Evolutionary conservation across 2,888 invertebrate species (phyloP), one percentile per base, ranked within the genome.

Genomic region (Odontocerum albicorne): DNA sequence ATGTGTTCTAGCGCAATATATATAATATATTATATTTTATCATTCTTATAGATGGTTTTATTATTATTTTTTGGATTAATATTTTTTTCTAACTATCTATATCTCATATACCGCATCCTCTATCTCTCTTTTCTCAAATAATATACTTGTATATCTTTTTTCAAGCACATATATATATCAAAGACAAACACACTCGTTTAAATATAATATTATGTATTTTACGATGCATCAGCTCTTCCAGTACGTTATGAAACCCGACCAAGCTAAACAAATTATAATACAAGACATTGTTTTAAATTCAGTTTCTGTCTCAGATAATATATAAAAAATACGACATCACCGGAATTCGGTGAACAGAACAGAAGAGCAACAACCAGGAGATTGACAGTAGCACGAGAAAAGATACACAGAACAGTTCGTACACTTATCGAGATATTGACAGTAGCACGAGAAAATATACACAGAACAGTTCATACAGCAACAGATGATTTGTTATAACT

Each of bases 161-260:
- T 74, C 77, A 77, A 77, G 78, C 77, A 78, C 77, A 78, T 77
- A 74, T n/a, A n/a, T n/a, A n/a, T 75, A 73, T 72, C 68, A 72
- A 73, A 72, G 75, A 75, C 77, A 75, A 75, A 75, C 77, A 78
- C 77, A 78, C 77, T 71, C 66, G 64, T 65, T 53, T 50, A 46
- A n/a, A n/a, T 60, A 45, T 40, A 52, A 42, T 55, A 15, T 27
- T 43, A 51, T 51, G 35, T 49, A 49, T 50, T 21, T 50, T 50
- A 43, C 39, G 46, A 39, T 35, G 50, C 22, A 22, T 43, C 35
- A 15, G 27, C 27, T 43, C 27, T n/a, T 6, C n/a, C 6, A 22
- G 15, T 39, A 16, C 20, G 33, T 45, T 12, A 10, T 44, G 19
- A 32, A 22, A 45, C 8, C 31, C n/a, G 21, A 31, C 8, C 21